Evolutionary conservation across 1,140 invertebrate species (phyloP).

Genomic region (Papilio helenus): DNA sequence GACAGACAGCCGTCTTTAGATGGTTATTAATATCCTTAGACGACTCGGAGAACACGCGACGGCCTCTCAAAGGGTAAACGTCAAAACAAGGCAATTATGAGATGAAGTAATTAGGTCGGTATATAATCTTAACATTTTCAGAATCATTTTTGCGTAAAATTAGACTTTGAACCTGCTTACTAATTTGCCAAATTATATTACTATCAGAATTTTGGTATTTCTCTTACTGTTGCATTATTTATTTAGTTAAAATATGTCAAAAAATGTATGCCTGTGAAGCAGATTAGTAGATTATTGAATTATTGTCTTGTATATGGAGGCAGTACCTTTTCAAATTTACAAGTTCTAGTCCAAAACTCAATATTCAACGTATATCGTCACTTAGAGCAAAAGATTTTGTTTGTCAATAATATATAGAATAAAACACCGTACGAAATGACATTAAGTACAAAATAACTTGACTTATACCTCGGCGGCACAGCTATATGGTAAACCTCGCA

Average conservation of each 20-base stretch:
- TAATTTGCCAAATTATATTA: not conserved
- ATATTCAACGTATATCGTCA: not conserved
- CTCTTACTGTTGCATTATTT: too few relatives aligned
- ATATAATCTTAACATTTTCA: constrained; percentile 63
- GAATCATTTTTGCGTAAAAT: constrained; percentile 54
- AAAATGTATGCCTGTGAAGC: too few relatives aligned
- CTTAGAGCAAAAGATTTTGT: not conserved
- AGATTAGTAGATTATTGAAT: too few relatives aligned
- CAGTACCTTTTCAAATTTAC: too few relatives aligned
- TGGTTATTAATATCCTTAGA: constrained; percentile 80
- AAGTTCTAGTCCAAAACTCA: too few relatives aligned
- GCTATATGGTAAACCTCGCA: not conserved
- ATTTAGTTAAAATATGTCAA: too few relatives aligned
- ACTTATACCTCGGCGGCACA: not conserved
- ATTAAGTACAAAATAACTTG: constrained; percentile 9
- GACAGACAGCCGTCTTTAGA: constrained; percentile 69
- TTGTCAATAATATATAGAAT: not conserved
- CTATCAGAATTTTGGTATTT: too few relatives aligned
- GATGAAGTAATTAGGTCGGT: constrained; percentile 76
- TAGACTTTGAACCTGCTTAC: not conserved
- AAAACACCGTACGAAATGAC: not conserved
- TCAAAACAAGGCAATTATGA: constrained; percentile 80
- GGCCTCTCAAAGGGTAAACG: constrained; percentile 76
- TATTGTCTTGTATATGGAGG: too few relatives aligned
- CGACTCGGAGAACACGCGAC: constrained; percentile 73